phyloP scores from a whole-genome alignment of 2,888 invertebrate species.

The Thalpophila matura region DNA sequence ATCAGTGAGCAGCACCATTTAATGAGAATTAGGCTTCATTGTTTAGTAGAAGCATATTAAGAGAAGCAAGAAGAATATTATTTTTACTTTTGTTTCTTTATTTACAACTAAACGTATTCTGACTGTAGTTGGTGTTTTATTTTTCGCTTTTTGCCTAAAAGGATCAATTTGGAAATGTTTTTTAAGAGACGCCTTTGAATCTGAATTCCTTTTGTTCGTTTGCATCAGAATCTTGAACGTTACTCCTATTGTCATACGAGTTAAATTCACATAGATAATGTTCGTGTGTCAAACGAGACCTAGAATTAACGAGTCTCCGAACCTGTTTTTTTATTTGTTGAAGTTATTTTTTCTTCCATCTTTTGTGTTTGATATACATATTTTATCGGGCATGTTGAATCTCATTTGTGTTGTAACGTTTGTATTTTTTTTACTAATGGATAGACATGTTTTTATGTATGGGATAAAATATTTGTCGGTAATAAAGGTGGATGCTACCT shows the following conservation, averaged over 20 bases:
- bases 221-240: constrained; percentile 52
- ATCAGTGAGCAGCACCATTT: constrained; percentile 17
- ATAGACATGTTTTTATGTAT: constrained; percentile 18
- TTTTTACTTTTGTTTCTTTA: constrained; percentile 35
- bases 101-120: constrained; percentile 61
- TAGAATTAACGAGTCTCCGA: constrained; percentile 65
- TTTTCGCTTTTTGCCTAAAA: constrained; percentile 50
- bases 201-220: constrained; percentile 44
- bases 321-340: constrained; percentile 53
- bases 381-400: constrained; percentile 55
- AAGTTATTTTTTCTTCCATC: constrained; percentile 47
- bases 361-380: constrained; percentile 57
- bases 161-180: constrained; percentile 58
- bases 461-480: constrained; percentile 12
- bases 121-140: constrained; percentile 32
- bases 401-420: constrained; percentile 43
- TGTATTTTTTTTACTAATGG: constrained; percentile 35
- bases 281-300: constrained; percentile 54
- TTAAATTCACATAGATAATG: constrained; percentile 59
- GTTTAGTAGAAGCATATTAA: constrained; percentile 7
- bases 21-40: constrained; percentile 23
- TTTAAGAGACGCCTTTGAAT: constrained; percentile 55
- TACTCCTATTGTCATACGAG: constrained; percentile 54
- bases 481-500: constrained; percentile 12
- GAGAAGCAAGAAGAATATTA: too few relatives aligned